Evolutionary conservation across 2,888 invertebrate genomes (phyloP), one percentile per base, ranked within the genome.

Genomic region (Eremobia ochroleuca): DNA sequence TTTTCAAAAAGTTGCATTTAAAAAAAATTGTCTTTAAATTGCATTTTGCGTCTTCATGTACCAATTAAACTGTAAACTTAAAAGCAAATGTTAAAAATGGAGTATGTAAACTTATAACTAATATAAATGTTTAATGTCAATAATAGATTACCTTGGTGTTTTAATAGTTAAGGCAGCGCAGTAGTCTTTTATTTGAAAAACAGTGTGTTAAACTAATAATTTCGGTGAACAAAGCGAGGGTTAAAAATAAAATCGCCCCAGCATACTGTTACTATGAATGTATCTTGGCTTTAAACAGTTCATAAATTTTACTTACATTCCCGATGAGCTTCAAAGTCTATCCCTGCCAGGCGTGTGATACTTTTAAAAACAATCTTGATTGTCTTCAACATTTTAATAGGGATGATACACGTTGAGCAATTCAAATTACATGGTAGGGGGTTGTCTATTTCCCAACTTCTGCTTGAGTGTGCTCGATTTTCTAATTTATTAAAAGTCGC

Each of bases 101-200:
- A 55, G 59, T 61, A n/a, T n/a, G n/a, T n/a, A 66, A 67, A 58
- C 15, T 43, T 67, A 49, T 21, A 31, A 77, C 62, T 69, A 40
- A 64, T 52, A 52, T 76, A 62, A 76, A 79, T 84, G 87, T 85
- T 81, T 73, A 75, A 76, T 84, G 76, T 85, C 78, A 81, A 73
- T 78, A 84, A 75, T 85, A 86, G 72, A 67, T 78, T 67, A 81
- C 68, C 68, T 86, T 72, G 87, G 72, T 86, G 87, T 85, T 84
- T 84, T 74, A 76, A 74, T 78, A 84, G 43, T 84, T 86, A 80
- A 65, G 76, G 37, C 71, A 73, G 49, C 49, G 49, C 49, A 61
- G 64, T 77, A 64, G 76, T 65, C 37, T 72, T 77, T 21, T 28
- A 69, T 73, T 69, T 70, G 25, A 52, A 61, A 76, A 61, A 61